phyloP scores from a whole-genome alignment of 1,140 invertebrate genomes.

The Bicyclus anynana region DNA sequence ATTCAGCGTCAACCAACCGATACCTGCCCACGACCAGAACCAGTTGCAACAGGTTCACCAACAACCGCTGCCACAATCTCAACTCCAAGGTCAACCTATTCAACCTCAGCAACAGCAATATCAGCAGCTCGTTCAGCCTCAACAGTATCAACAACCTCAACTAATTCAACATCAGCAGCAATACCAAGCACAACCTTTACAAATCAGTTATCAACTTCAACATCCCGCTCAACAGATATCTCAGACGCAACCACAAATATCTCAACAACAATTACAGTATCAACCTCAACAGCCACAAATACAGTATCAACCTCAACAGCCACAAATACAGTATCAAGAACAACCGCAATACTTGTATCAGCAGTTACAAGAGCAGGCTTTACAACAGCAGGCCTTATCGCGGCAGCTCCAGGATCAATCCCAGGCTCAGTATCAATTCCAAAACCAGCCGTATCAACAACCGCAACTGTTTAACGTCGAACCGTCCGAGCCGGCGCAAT shows the following conservation, averaged over 20 bases:
- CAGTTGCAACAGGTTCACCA: conserved; percentile 6
- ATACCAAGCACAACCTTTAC: conserved; percentile 5
- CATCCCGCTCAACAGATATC: conserved; percentile 24
- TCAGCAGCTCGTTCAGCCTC: conserved; percentile 6
- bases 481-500: conserved; percentile 1
- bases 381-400: conserved; percentile 10
- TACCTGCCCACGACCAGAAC: conserved; percentile 8
- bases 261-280: conserved; percentile 14
- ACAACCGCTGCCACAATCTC: conserved; percentile 9
- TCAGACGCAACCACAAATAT: conserved; percentile 19
- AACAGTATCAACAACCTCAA: conserved; percentile 19
- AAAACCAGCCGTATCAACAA: conserved; percentile 18
- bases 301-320: conserved; percentile 17
- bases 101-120: conserved; percentile 17
- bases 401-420: conserved; percentile 11
- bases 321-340: conserved; percentile 14
- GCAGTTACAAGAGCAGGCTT: conserved; percentile 6
- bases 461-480: conserved; percentile 11
- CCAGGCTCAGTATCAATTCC: conserved; percentile 24
- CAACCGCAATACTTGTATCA: conserved; percentile 10
- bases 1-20: conserved; percentile 35
- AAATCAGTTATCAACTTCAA: conserved; percentile 29
- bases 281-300: conserved; percentile 9
- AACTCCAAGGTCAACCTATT: conserved; percentile 11
- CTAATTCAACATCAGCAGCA: conserved; percentile 20